Evolutionary conservation across 2,797 vertebrate genomes (phyloP), one percentile per base, ranked within the genome.

Genomic region (Sardinella longiceps): DNA sequence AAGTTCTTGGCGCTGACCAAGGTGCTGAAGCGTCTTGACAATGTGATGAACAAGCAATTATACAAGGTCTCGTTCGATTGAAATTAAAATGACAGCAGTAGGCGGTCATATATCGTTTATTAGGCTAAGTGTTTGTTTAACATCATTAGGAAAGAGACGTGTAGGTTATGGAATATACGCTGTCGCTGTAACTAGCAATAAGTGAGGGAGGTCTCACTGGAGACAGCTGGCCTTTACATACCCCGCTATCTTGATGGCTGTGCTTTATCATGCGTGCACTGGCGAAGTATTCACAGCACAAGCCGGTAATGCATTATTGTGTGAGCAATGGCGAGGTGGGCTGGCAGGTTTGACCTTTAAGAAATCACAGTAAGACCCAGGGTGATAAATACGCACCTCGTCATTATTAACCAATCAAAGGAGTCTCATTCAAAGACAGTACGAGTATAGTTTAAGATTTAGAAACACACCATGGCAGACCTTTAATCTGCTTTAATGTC

Each of bases 321-420:
- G 51, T 84, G 86, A 88, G 85, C 84, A 28, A 80, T 88, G 87
- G 87, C 86, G 87, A 91, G 87, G 89, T 77, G 88, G 88, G 82
- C 83, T 63, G 86, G 88, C 88, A 82, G 87, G 63, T 11, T 81
- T 92, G 92, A 93, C 93, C 92, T 93, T 93, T 92, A 58, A 89
- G 88, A 86, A 87, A 86, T 88, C 88, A 85, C 90, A 90, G 86
- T 89, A 88, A 88, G 86, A 85, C 66, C 20, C 85, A 77, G 86
- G 89, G 90, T 84, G 85, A 90, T 90, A n/a, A 28, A 88, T 74
- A 37, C 33, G 30, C 70, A 81, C 45, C 84, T 89, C 56, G 15
- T 87, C 82, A 86, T 91, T 92, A 88, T 77, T 20, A 77, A 74
- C 33, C 33, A 74, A 60, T 11, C 1, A 77, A 20, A 2, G 7